Conservation (phyloP, 2,797 vertebrate species). For the Tadarida brasiliensis region DNA sequence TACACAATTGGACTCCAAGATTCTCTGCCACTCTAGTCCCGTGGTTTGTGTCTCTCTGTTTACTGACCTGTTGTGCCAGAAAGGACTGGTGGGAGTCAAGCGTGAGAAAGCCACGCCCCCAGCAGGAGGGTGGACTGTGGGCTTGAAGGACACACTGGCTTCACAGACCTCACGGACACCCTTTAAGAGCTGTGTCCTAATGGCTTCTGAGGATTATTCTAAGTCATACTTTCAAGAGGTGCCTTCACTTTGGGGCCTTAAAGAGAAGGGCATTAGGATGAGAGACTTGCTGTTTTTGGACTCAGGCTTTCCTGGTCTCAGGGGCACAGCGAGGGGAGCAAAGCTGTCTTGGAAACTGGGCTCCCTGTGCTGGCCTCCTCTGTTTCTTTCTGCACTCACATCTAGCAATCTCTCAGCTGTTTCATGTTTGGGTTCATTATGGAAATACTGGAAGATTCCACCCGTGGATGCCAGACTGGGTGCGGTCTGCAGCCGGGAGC, state of each 20-base stretch:
- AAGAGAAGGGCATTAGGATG: neutral
- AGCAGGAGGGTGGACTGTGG: neutral
- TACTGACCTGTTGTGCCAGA: neutral
- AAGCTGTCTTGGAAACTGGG: constrained; percentile 28
- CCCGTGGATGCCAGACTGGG: constrained; percentile 56
- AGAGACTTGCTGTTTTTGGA: neutral
- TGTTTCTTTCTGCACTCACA: constrained; percentile 70
- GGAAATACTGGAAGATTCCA: constrained; percentile 52
- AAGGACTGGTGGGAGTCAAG: neutral
- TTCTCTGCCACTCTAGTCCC: neutral
- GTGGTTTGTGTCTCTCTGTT: neutral
- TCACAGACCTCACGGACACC: accelerated
- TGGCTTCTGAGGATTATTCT: neutral
- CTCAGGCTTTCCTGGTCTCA: neutral
- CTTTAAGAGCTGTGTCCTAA: neutral
- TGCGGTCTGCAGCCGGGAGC: constrained; percentile 24
- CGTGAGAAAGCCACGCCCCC: neutral
- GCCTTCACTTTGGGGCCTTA: neutral
- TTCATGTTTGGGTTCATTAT: constrained; percentile 71
- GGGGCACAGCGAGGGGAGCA: neutral
- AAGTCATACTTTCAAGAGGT: neutral
- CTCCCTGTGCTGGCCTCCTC: constrained; percentile 8
- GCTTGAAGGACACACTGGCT: neutral
- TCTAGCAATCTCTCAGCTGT: constrained; percentile 73
- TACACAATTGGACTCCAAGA: neutral